A percentile compares a stretch with the other conserved stretches of the same genome.
Evolutionary conservation across 2,113 vertebrate species (phyloP).

Genomic region (Gracilinanus agilis): DNA sequence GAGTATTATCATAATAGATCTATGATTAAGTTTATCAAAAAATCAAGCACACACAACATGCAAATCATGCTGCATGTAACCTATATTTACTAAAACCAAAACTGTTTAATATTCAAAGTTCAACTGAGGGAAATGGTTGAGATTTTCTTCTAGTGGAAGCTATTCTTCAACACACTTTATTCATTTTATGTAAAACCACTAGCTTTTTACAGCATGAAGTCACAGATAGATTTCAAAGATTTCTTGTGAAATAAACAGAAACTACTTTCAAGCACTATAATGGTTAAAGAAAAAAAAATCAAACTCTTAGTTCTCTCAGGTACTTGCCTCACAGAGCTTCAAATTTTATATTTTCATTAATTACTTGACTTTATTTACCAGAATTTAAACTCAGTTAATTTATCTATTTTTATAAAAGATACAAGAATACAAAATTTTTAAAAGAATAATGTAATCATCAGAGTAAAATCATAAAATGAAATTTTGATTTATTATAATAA

Average conservation of each 20-base stretch:
- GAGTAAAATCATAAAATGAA: constrained; percentile 27
- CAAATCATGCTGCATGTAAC: background rate
- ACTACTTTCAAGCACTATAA: constrained; percentile 38
- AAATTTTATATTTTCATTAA: constrained; percentile 12
- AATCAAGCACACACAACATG: background rate
- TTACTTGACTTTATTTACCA: background rate
- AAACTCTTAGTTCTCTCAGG: background rate
- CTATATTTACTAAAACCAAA: background rate
- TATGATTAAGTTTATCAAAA: background rate
- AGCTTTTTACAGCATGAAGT: background rate
- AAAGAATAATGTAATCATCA: background rate
- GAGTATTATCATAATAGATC: background rate
- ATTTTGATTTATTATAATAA: background rate
- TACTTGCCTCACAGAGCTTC: constrained; percentile 28
- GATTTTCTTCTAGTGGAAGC: constrained; percentile 14
- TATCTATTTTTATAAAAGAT: constrained; percentile 1
- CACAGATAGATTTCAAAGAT: constrained; percentile 34
- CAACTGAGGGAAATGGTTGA: constrained; percentile 18
- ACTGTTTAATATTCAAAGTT: background rate
- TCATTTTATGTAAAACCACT: constrained; percentile 2
- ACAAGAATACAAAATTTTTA: background rate
- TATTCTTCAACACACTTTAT: constrained; percentile 11
- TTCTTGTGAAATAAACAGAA: background rate
- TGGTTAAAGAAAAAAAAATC: constrained; percentile 1
- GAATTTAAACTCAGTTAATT: constrained; percentile 25